Evolutionary conservation across 2,888 invertebrate species (phyloP).

Genomic region (Meiosimyza platycephala): DNA sequence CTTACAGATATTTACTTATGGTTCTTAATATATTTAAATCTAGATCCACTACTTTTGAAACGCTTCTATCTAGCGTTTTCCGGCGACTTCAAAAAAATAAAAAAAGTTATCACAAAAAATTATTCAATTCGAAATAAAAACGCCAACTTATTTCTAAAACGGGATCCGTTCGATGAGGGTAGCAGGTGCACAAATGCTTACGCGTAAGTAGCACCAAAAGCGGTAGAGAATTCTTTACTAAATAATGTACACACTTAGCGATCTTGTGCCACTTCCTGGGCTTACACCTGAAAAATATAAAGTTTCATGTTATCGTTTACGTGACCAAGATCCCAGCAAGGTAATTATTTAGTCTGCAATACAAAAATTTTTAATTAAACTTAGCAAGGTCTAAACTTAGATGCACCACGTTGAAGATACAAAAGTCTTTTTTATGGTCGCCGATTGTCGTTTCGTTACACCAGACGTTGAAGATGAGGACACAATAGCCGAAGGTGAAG

Average conservation of each 20-base stretch:
- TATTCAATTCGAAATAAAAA: slow-evolving; percentile 69
- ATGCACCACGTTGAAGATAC: slow-evolving; percentile 75
- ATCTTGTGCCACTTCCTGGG: slow-evolving; percentile 41
- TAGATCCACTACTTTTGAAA: slow-evolving; percentile 58
- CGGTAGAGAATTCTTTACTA: not conserved
- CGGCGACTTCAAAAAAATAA: slow-evolving; percentile 55
- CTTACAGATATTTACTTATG: too few species aligned
- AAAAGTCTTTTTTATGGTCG: slow-evolving; percentile 79
- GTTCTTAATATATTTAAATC: slow-evolving; percentile 19
- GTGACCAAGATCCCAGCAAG: slow-evolving; percentile 72
- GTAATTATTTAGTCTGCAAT: slow-evolving; percentile 40
- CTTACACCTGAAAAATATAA: slow-evolving; percentile 59
- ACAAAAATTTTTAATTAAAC: not conserved
- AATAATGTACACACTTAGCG: slow-evolving; percentile 30
- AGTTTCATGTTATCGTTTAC: slow-evolving; percentile 74
- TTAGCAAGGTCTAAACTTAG: slow-evolving; percentile 48
- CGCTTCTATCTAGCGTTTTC: slow-evolving; percentile 59
- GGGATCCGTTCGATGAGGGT: slow-evolving; percentile 66
- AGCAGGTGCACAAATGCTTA: slow-evolving; percentile 54
- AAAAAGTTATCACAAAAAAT: slow-evolving; percentile 60
- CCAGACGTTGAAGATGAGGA: slow-evolving; percentile 48
- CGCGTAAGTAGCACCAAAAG: slow-evolving; percentile 49
- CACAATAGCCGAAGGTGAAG: slow-evolving; percentile 69
- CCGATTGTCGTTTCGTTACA: slow-evolving; percentile 71
- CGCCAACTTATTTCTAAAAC: slow-evolving; percentile 69